Evolutionary conservation across 2,797 vertebrate genomes (phyloP).

Genomic region (Podargus strigoides): DNA sequence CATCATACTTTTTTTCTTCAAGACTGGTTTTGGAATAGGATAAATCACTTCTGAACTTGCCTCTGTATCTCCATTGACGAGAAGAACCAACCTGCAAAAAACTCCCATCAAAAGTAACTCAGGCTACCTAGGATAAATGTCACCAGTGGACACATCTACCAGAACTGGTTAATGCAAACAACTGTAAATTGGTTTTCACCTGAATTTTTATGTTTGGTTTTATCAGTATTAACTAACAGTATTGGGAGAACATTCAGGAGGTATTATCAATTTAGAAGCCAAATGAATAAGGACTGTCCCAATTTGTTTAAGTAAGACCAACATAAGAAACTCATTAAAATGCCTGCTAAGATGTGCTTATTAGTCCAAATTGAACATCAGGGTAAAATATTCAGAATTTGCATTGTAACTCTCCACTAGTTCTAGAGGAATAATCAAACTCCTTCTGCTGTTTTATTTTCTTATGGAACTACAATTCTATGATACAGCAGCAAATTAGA

Average conservation of each 20-base stretch:
- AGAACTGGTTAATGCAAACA: not conserved
- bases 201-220: not conserved
- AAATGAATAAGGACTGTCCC: not conserved
- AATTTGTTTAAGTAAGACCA: not conserved
- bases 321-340: not conserved
- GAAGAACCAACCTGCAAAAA: not conserved
- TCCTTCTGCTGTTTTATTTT: not conserved
- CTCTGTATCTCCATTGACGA: not conserved
- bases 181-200: not conserved
- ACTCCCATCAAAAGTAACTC: not conserved
- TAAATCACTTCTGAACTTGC: not conserved
- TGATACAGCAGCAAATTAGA: not conserved
- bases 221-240: not conserved
- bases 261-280: not conserved
- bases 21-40: not conserved
- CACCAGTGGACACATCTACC: not conserved
- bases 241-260: not conserved
- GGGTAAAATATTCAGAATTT: not conserved
- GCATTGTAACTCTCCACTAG: not conserved
- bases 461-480: not conserved
- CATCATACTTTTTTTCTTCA: not conserved
- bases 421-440: not conserved
- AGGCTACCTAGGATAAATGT: not conserved
- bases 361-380: not conserved
- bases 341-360: not conserved